Percentiles rank a stretch among this genome's conserved stretches.
Conservation (phyloP, 2,888 invertebrate species). For the Dichetophora obliterata region DNA sequence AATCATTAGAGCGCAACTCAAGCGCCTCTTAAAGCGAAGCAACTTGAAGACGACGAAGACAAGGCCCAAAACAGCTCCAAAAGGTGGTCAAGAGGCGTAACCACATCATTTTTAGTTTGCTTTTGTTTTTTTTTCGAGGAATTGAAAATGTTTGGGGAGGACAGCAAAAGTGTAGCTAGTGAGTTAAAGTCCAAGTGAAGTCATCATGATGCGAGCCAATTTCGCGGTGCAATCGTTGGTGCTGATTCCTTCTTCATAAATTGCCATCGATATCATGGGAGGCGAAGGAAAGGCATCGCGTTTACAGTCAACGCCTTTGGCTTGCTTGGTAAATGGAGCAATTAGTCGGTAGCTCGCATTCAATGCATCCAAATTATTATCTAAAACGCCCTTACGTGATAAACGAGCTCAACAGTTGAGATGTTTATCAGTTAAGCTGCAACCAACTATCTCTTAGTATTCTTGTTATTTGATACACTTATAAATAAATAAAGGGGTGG, state of each 20-base stretch:
- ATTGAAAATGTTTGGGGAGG: not conserved
- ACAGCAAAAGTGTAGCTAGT: not conserved
- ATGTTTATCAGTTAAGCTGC: too few species aligned
- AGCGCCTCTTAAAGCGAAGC: not conserved
- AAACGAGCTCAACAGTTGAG: not conserved
- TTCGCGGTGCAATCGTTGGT: conserved; percentile 13
- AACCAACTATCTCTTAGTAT: too few species aligned
- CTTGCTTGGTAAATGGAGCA: conserved; percentile 10
- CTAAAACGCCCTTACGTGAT: not conserved
- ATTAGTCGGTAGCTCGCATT: conserved; percentile 23
- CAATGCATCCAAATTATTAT: not conserved
- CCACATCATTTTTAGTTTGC: conserved; percentile 19
- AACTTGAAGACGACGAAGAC: not conserved
- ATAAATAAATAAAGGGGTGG: too few species aligned
- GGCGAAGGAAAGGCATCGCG: not conserved
- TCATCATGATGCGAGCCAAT: conserved; percentile 16
- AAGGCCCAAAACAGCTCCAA: not conserved
- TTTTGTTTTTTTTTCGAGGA: too few species aligned
- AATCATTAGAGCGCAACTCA: conserved; percentile 29
- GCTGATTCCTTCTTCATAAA: not conserved
- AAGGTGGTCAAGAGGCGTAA: conserved; percentile 26
- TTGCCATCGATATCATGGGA: not conserved
- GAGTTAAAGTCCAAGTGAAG: conserved; percentile 14
- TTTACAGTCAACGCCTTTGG: conserved; percentile 20
- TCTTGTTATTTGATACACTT: too few species aligned